Percentiles rank a stretch among this genome's conserved stretches.
These are phyloP conservation scores for Heliconius melpomene DNA, from an alignment of 1,140 invertebrate species.

Conservation along the genomic window DNA sequence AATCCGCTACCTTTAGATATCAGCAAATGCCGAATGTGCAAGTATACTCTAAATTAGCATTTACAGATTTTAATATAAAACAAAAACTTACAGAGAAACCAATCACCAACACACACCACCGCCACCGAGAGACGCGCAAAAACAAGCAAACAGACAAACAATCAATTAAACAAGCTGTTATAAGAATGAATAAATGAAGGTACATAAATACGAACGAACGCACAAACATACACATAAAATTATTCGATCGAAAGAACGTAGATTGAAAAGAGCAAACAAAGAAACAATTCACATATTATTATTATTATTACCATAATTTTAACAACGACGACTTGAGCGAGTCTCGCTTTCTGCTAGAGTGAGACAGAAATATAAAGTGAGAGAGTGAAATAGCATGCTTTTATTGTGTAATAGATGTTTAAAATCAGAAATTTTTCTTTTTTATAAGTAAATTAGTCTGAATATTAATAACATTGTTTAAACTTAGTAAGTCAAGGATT, in stretches of 20 bases:
- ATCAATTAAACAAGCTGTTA: neutral
- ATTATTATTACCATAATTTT: slow-evolving; percentile 56
- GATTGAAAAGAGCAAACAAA: slow-evolving; percentile 22
- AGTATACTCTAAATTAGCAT: too few relatives aligned
- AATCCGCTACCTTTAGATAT: too few relatives aligned
- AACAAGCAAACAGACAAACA: neutral
- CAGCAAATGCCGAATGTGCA: too few relatives aligned
- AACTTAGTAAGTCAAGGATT: too few relatives aligned
- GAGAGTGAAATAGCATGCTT: slow-evolving; percentile 14
- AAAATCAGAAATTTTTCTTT: neutral
- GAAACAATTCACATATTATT: slow-evolving; percentile 45
- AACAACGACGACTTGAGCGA: slow-evolving; percentile 58
- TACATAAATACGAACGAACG: neutral
- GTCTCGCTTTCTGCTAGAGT: slow-evolving; percentile 54
- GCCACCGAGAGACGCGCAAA: slow-evolving; percentile 21
- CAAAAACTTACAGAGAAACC: slow-evolving; percentile 29
- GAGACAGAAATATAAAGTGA: slow-evolving; percentile 34
- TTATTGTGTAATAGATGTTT: neutral
- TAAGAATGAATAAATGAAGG: neutral
- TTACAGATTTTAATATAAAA: too few relatives aligned
- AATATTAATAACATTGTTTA: too few relatives aligned
- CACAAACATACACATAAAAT: too few relatives aligned
- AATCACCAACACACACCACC: slow-evolving; percentile 30
- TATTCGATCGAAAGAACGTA: too few relatives aligned
- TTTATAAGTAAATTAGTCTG: too few relatives aligned